Evolutionary conservation across 2,888 invertebrate species (phyloP), one percentile per base, ranked within the genome.

Genomic region (Eupithecia insigniata): DNA sequence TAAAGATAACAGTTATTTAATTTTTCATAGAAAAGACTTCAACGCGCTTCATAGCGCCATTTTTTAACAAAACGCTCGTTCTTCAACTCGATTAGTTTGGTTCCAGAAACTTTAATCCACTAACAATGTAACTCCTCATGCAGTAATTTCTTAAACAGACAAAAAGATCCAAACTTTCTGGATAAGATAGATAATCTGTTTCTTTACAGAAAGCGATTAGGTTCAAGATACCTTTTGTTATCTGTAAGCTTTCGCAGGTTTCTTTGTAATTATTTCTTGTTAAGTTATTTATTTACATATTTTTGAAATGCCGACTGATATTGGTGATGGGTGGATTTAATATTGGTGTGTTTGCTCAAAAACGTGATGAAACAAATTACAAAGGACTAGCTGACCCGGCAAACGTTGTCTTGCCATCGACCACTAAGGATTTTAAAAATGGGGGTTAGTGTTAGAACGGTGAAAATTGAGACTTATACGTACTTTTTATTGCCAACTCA

Each of bases 131-230:
- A 60, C 65, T 75, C 18, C 51, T 77, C 76, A 76, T 73, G 76
- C 77, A 69, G 74, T 69, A 61, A 72, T 46, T 69, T 74, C 71
- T 72, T 58, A 67, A 62, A 43, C 43, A 64, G 34, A 72, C 77
- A 82, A 83, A 85, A 83, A 81, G 73, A 68, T 67, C 62, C 76
- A 82, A 80, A 83, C 82, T 81, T 81, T 85, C 82, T 76, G 79
- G 75, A 83, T 76, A 69, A 79, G 67, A 73, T 74, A 71, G 78
- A 73, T 87, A 87, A 89, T 88, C 88, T 85, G 79, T n/a, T 81
- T 81, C 83, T 84, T 85, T 84, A 77, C 76, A 78, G 79, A 77
- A 80, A 79, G 76, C 72, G 79, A 80, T 83, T 82, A 83, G 71
- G 51, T 72, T 71, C 12, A 58, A 73, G 78, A 79, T 69, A 75